phyloP scores from a whole-genome alignment of 1,140 invertebrate species.

The Diabrotica undecimpunctata region DNA sequence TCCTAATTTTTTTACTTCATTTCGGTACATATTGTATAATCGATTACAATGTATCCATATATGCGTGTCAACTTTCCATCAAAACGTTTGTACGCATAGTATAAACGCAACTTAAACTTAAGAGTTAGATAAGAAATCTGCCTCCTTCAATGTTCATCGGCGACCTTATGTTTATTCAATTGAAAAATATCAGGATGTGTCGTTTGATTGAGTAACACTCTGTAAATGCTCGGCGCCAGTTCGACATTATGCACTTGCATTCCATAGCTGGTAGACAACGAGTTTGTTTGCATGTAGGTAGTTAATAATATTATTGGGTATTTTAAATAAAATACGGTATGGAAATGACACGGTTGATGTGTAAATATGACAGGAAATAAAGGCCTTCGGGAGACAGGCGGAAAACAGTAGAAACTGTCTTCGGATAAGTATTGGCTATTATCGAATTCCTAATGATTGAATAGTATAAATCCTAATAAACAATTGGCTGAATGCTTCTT shows the following conservation, averaged over 20 bases:
- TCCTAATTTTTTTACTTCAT: no score
- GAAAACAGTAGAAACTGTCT: no score
- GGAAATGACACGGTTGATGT: not conserved
- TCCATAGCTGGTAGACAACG: not conserved
- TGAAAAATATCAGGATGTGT: not conserved
- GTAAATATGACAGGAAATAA: no score
- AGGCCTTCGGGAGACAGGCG: no score
- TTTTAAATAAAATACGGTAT: not conserved
- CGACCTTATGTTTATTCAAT: constrained; percentile 2
- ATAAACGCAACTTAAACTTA: not conserved
- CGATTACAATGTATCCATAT: no score
- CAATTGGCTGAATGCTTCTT: no score
- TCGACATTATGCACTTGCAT: not conserved
- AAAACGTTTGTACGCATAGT: not conserved
- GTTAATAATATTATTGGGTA: not conserved
- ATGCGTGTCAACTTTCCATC: not conserved
- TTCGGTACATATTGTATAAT: no score
- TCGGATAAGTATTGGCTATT: no score
- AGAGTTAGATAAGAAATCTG: not conserved
- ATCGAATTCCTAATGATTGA: no score
- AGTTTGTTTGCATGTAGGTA: not conserved
- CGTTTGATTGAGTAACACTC: not conserved
- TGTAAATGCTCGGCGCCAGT: not conserved
- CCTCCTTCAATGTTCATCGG: not conserved
- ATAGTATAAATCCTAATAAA: no score